Evolutionary conservation across 2,888 invertebrate genomes (phyloP), one percentile per base, ranked within the genome.

Genomic region (Drosophila kanekoi): DNA sequence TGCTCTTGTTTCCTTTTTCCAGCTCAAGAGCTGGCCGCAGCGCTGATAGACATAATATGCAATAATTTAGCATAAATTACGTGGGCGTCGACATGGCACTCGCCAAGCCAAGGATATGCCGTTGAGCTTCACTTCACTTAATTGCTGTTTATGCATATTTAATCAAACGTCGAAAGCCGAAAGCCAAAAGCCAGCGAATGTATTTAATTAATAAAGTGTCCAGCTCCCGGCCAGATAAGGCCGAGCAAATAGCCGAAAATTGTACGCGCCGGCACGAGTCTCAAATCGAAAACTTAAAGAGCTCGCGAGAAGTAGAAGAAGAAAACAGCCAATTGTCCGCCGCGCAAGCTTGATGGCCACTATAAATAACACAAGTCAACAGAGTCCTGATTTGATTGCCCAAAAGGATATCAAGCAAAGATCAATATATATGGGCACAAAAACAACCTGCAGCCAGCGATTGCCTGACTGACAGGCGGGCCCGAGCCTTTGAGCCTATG

Each of bases 41-140:
- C 72, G 47, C 71, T 54, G 38, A 56, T 53, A 45, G 69, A 72
- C 61, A 77, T 72, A 77, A 77, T 77, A 69, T 67, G 65, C 78
- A 79, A 87, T 84, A 79, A 81, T 61, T 84, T 79, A 57, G 69
- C 87, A 84, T 84, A 87, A 84, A 81, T 81, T 87, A 61, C 45
- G 74, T 23, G 40, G 54, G 52, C 53, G 23, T 4, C 51, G 14
- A 14, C 37, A 9, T 14, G 20, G n/a, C 6, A 16, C 16, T 40
- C 40, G 40, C 4, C 11, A 3, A 35, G 35, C 1, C 40, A 10
- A 47, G 43, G 33, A 38, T 60, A 48, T 44, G n/a, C 40, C 8
- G 20, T n/a, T 6, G 32, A 44, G 52, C 32, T 28, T 53, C 63
- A 67, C 71, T 77, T 49, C 53, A 65, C 67, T 60, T 82, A 85